These are phyloP conservation scores for Pterocles burchelli DNA, from an alignment of 2,113 vertebrate genomes.

Conservation along the genomic window DNA sequence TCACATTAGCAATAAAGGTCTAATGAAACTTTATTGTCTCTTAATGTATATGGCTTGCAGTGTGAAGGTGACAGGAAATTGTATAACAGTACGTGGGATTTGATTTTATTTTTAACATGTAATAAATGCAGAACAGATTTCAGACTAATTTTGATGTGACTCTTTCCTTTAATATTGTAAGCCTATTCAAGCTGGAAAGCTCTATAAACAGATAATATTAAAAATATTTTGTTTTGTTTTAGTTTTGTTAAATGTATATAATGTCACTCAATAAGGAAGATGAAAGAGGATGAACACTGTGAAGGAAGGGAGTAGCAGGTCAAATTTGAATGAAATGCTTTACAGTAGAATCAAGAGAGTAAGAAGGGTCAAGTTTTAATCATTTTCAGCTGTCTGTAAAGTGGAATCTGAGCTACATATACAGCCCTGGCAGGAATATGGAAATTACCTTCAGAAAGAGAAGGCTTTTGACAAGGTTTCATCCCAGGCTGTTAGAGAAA, in stretches of 20 bases:
- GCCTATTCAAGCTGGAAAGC: neutral
- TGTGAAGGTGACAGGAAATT: neutral
- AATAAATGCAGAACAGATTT: slow-evolving; percentile 8
- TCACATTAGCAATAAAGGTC: slow-evolving; percentile 2
- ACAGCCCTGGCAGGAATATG: neutral
- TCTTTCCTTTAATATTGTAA: neutral
- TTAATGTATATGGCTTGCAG: neutral
- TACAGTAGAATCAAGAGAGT: neutral
- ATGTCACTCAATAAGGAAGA: neutral
- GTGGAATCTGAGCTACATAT: neutral
- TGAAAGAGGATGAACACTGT: neutral
- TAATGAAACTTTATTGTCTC: neutral
- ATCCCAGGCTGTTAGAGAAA: neutral
- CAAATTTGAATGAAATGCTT: neutral
- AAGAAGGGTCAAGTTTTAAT: neutral
- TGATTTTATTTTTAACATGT: neutral
- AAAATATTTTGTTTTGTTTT: neutral
- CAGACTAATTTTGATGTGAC: neutral
- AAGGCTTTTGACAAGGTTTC: neutral
- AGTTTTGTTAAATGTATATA: neutral
- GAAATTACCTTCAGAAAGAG: neutral
- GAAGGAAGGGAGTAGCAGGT: neutral
- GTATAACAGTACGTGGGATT: neutral
- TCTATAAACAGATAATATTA: neutral
- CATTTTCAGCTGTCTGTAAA: neutral